Conservation (phyloP, 2,797 vertebrate genomes). For the Muraenolepis orangiensis region DNA sequence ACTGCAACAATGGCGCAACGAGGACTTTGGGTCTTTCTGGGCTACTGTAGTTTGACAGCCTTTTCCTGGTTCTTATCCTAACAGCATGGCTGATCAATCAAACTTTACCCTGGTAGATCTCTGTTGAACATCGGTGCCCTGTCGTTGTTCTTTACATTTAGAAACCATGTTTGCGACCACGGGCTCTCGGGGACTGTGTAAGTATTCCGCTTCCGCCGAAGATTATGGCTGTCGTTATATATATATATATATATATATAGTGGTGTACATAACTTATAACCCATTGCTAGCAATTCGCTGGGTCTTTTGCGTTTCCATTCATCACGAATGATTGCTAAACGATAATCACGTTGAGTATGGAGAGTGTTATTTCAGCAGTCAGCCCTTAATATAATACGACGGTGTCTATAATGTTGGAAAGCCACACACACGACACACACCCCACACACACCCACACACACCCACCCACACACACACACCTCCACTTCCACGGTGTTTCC, state of each 20-base stretch:
- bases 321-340: slow-evolving; percentile 21
- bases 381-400: not conserved
- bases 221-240: no score
- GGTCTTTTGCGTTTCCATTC: slow-evolving; percentile 62
- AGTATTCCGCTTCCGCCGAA: slow-evolving; percentile 49
- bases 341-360: not conserved
- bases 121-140: not conserved
- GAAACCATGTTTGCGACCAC: slow-evolving; percentile 74
- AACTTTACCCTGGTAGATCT: slow-evolving; percentile 18
- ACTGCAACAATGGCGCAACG: not conserved
- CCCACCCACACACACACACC: not conserved
- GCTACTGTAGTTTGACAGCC: not conserved
- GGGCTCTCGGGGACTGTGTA: slow-evolving; percentile 77
- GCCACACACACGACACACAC: no score
- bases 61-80: slow-evolving; percentile 1
- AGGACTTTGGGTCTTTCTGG: not conserved
- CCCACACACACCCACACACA: not conserved
- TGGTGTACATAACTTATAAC: no score
- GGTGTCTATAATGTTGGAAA: not conserved
- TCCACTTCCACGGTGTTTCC: not conserved
- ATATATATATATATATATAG: no score
- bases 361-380: not conserved
- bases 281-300: slow-evolving; percentile 29
- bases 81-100: slow-evolving; percentile 46
- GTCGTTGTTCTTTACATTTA: not conserved